Evolutionary conservation across 2,888 invertebrate species (phyloP).

Genomic region (Mycalesis mineus): DNA sequence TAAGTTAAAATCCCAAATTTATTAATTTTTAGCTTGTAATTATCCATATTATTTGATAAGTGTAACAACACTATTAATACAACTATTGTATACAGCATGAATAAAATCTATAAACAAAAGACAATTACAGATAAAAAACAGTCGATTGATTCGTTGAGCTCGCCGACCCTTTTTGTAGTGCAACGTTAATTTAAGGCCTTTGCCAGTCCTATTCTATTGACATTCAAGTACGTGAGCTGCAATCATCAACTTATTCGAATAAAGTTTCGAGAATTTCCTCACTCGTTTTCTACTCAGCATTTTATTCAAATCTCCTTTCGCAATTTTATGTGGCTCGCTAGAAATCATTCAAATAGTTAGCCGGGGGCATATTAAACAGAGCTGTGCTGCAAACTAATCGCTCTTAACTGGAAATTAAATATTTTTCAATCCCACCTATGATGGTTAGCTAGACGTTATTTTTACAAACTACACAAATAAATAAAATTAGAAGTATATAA

Average conservation of each 20-base stretch:
- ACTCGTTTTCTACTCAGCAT: conserved; percentile 18
- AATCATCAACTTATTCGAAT: conserved; percentile 18
- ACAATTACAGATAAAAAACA: background rate
- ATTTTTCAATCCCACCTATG: background rate
- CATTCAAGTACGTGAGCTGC: conserved; percentile 17
- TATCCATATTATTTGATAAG: no score
- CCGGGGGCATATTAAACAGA: conserved; percentile 8
- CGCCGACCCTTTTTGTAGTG: conserved; percentile 9
- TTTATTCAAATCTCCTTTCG: conserved; percentile 18
- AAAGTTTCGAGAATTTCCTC: conserved; percentile 18
- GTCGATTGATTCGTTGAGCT: conserved; percentile 5
- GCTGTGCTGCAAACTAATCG: conserved; percentile 5
- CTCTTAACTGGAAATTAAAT: background rate
- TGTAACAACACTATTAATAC: no score
- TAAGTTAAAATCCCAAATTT: no score
- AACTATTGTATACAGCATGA: no score
- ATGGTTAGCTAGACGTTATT: no score
- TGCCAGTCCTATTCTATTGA: conserved; percentile 16
- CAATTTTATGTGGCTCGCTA: conserved; percentile 14
- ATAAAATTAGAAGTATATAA: no score
- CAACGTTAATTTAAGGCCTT: conserved; percentile 16
- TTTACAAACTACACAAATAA: no score
- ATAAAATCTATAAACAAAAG: no score
- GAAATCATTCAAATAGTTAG: conserved; percentile 16
- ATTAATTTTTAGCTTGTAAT: no score